These are phyloP conservation scores for Rhodinocichla rosea DNA, from an alignment of 2,113 vertebrate genomes.

Conservation along the genomic window DNA sequence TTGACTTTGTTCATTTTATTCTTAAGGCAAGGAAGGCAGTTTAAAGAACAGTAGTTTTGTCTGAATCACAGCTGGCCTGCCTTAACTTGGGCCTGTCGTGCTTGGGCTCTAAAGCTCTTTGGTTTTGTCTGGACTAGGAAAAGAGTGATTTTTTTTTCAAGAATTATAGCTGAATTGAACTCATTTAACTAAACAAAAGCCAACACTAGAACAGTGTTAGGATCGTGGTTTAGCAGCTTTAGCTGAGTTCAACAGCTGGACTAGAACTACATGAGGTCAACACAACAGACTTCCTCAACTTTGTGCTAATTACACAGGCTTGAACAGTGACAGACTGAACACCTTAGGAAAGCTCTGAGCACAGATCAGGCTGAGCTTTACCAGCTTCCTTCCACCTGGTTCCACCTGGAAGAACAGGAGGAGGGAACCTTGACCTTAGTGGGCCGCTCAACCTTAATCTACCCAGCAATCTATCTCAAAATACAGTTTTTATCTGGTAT, in stretches of 20 bases:
- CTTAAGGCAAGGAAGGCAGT: neutral
- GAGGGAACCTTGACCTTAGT: neutral
- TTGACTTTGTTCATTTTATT: neutral
- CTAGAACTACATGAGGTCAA: neutral
- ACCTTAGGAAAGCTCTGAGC: neutral
- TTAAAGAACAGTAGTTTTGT: neutral
- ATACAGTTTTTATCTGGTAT: neutral
- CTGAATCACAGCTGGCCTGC: neutral
- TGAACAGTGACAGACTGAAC: neutral
- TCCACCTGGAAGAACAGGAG: neutral
- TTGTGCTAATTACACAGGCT: neutral
- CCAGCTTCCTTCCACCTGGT: neutral
- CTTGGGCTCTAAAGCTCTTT: neutral
- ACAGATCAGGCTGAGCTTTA: neutral
- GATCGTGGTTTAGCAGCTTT: neutral
- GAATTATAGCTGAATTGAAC: neutral
- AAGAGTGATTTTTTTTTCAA: neutral
- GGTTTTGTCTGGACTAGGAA: neutral
- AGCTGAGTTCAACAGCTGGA: neutral
- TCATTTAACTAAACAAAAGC: neutral
- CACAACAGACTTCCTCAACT: neutral
- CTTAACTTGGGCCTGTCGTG: neutral
- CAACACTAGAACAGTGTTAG: neutral
- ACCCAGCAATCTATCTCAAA: neutral
- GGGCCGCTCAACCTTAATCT: neutral